These are phyloP conservation scores for Pelodytes ibericus DNA, from an alignment of 2,797 vertebrate genomes.

Conservation along the genomic window DNA sequence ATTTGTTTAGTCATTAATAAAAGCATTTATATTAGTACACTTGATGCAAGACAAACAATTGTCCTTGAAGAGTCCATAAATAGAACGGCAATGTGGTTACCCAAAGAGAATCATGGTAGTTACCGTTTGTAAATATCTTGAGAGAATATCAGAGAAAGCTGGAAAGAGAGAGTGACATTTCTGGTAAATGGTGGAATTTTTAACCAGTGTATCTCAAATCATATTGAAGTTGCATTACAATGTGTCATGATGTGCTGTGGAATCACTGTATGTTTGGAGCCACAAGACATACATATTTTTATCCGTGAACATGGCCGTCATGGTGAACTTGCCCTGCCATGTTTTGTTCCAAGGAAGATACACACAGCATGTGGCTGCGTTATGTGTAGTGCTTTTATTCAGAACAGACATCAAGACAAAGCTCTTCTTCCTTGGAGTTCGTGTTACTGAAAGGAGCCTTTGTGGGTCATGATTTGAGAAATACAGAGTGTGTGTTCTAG, in stretches of 20 bases:
- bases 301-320: slow-evolving; percentile 24
- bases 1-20: no score
- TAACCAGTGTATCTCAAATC: no score
- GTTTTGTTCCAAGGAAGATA: slow-evolving; percentile 37
- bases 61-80: no score
- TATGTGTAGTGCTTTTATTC: slow-evolving; percentile 55
- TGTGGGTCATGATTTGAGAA: slow-evolving; percentile 33
- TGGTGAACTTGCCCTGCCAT: slow-evolving; percentile 45
- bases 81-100: no score
- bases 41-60: no score
- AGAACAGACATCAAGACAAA: slow-evolving; percentile 31
- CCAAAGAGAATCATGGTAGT: no score
- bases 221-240: no score
- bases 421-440: slow-evolving; percentile 15
- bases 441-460: slow-evolving; percentile 42
- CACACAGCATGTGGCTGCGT: slow-evolving; percentile 48
- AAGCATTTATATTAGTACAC: no score
- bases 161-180: no score
- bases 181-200: no score
- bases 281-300: neutral
- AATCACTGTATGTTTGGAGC: neutral
- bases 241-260: neutral
- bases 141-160: no score
- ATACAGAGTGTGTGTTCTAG: slow-evolving; percentile 33
- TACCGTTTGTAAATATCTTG: no score